Percentiles rank a stretch among this genome's conserved stretches.
Evolutionary conservation across 2,888 invertebrate genomes (phyloP).

Genomic region (Leptinotarsa rubiginosa): DNA sequence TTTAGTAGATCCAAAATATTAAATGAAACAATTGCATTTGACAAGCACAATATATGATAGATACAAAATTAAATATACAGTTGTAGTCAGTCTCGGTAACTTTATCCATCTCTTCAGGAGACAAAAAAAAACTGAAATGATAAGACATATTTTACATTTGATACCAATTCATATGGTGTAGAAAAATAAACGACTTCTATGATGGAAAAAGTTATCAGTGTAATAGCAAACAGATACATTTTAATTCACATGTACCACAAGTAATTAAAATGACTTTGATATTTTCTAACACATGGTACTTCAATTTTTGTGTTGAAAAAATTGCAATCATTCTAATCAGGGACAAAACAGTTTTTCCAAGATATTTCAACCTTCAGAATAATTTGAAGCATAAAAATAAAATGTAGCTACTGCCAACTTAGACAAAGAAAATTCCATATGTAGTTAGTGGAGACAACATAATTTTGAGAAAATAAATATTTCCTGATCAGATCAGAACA

Average conservation of each 20-base stretch:
- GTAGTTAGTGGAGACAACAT: too few relatives aligned
- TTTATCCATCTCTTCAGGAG: background rate
- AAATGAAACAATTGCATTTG: slow-evolving; percentile 5
- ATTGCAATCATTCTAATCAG: too few relatives aligned
- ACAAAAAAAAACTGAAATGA: background rate
- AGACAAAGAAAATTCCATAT: too few relatives aligned
- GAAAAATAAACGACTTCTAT: background rate
- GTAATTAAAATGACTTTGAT: background rate
- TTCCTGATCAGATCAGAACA: too few relatives aligned
- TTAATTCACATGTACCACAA: background rate
- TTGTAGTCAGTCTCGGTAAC: slow-evolving; percentile 11
- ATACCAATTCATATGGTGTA: too few relatives aligned
- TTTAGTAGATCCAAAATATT: background rate
- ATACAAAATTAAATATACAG: background rate
- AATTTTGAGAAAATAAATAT: too few relatives aligned
- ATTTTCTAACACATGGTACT: background rate
- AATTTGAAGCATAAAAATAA: too few relatives aligned
- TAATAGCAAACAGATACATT: background rate
- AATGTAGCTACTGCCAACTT: too few relatives aligned
- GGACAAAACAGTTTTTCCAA: too few relatives aligned
- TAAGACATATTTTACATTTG: too few relatives aligned
- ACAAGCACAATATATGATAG: slow-evolving; percentile 11
- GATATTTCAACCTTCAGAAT: too few relatives aligned
- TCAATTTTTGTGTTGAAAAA: background rate
- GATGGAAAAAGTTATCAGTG: background rate